Evolutionary conservation across 1,140 invertebrate species (phyloP), one percentile per base, ranked within the genome.

Genomic region (Halesus radiatus): DNA sequence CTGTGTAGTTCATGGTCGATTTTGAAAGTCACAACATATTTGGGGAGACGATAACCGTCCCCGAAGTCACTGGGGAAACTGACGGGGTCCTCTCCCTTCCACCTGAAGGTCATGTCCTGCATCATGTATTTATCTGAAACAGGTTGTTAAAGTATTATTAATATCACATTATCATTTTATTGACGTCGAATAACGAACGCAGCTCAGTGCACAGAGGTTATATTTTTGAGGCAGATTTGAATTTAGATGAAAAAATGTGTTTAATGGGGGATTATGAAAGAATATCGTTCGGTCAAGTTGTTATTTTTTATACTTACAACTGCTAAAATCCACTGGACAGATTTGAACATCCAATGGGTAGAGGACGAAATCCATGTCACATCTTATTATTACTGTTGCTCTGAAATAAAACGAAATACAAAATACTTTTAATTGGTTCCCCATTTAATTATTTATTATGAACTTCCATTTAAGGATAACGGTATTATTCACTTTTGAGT

Each of bases 301-400:
- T n/a, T n/a, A n/a, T n/a, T n/a, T 45, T 13, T 54, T 66, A 60
- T 60, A 86, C 91, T 91, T 88, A 92, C 91, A 92, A 85, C 91
- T 92, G 83, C 90, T 91, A 81, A 92, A 92, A 85, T 92, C 91
- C 78, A 92, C 91, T 56, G 87, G 87, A 86, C 91, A 92, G 81
- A 90, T 91, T 84, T 92, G 91, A 7, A 92, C 90, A 84, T 92
- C 91, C 77, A 92, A 84, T 4, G 91, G 91, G 83, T 92, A 92
- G 56, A 92, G 85, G 32, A 90, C 91, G 84, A 92, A 92, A 84
- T 92, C 89, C 91, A 92, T 92, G 83, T 92, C 90, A 84, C 91
- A 92, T 85, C 92, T 92, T 80, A 92, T 91, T 74, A 91, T 91
- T 62, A 92, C 90, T 37, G 91, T 92, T 10, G 91, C 91, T 73